phyloP scores from a whole-genome alignment of 2,888 invertebrate species.

The Metalampra italica region DNA sequence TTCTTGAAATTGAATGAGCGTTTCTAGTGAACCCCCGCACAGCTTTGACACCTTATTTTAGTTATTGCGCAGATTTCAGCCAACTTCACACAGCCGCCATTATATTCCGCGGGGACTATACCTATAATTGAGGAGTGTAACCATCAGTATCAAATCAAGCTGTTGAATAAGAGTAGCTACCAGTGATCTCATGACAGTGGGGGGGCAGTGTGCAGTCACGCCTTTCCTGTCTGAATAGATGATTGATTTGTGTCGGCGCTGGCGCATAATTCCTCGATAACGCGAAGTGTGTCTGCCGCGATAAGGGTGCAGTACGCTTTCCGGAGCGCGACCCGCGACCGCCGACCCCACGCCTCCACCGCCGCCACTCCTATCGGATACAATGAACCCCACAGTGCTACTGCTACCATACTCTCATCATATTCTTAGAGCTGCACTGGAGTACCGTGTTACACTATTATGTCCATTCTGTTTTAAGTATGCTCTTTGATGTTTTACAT shows the following conservation, averaged over 20 bases:
- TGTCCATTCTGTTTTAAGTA: neutral
- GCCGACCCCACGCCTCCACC: slow-evolving; percentile 27
- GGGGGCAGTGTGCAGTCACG: no score
- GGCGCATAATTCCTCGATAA: slow-evolving; percentile 68
- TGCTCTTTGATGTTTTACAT: neutral
- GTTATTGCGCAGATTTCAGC: no score
- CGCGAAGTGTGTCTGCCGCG: slow-evolving; percentile 60
- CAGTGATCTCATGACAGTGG: no score
- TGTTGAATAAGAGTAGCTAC: no score
- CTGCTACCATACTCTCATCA: slow-evolving; percentile 9
- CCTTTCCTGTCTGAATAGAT: slow-evolving; percentile 21
- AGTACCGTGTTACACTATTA: slow-evolving; percentile 6
- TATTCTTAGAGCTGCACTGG: slow-evolving; percentile 1
- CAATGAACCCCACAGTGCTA: slow-evolving; percentile 31
- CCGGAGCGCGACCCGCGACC: slow-evolving; percentile 66
- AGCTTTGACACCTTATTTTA: no score
- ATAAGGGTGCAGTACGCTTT: slow-evolving; percentile 70
- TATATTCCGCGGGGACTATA: no score
- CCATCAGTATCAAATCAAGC: no score
- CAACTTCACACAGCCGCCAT: no score
- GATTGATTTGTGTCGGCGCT: slow-evolving; percentile 56
- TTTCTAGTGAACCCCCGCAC: no score
- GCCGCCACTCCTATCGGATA: slow-evolving; percentile 37
- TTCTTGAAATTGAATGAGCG: no score
- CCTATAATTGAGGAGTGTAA: no score